A percentile compares a stretch with the other conserved stretches of the same genome.
phyloP scores from a whole-genome alignment of 2,797 vertebrate genomes.

The Arrhamphus sclerolepis region DNA sequence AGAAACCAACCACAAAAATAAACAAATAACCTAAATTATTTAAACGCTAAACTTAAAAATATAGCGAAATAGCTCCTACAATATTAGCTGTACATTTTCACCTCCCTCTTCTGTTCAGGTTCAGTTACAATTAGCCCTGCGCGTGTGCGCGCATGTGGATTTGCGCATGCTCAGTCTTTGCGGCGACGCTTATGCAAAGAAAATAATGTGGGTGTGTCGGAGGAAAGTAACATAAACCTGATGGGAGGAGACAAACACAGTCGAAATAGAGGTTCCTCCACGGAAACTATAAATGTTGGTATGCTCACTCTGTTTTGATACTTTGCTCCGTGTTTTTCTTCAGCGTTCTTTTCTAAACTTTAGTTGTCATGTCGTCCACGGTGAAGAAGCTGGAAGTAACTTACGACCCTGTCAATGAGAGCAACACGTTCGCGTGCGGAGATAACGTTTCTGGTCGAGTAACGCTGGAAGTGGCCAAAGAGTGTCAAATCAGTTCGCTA shows the following conservation, averaged over 20 bases:
- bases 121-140: too few species aligned
- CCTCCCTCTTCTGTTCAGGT: too few species aligned
- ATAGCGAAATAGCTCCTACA: too few species aligned
- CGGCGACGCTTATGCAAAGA: too few species aligned
- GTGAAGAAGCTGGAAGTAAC: constrained; percentile 66
- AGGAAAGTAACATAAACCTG: not conserved
- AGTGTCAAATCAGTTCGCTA: constrained; percentile 56
- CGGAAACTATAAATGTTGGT: not conserved
- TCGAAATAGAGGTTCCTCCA: not conserved
- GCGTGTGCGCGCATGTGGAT: too few species aligned
- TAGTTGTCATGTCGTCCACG: constrained; percentile 50
- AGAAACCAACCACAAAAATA: too few species aligned
- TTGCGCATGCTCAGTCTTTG: not conserved
- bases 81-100: too few species aligned
- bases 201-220: not conserved
- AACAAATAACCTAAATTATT: too few species aligned
- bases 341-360: accelerated
- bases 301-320: too few species aligned
- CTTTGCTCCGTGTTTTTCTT: too few species aligned
- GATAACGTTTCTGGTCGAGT: constrained; percentile 68
- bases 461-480: constrained; percentile 63
- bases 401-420: constrained; percentile 50
- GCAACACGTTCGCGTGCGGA: constrained; percentile 64
- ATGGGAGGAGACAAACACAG: not conserved
- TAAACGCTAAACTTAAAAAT: too few species aligned